Evolutionary conservation across 2,888 invertebrate species (phyloP), one percentile per base, ranked within the genome.

Genomic region (Oxytorus armatus): DNA sequence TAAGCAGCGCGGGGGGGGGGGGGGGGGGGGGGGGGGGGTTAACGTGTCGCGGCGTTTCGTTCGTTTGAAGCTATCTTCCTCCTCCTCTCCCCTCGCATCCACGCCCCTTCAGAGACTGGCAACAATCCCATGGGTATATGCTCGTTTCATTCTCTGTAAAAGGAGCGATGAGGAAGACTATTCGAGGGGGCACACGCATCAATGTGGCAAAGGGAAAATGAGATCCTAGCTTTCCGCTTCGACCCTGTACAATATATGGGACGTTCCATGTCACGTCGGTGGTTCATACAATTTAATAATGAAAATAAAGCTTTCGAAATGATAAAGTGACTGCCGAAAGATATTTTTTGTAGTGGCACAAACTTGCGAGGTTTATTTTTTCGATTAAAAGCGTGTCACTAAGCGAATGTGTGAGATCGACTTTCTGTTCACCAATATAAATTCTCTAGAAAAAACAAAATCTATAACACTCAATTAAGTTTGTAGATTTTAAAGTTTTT

Each of bases 11-110:
- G 63, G 61, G 73, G 68, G 61, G 84, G 79, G 65, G 79, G 70
- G 81, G 65, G 77, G 82, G 82, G 73, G 68, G 61, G 84, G 79
- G 65, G 79, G 70, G 81, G 65, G 77, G 82, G 82, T 77, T 83
- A 85, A 86, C 84, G 84, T 79, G 87, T 87, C 86, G 85, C 79
- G 81, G 85, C 75, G 79, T 86, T 86, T 83, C 82, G 82, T 85
- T 83, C 83, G 83, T 83, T 84, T 83, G 84, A 79, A 83, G 82
- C 66, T 44, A 25, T 68, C 74, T 57, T 39, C 59, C 44, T 53
- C 61, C 47, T 44, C 44, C 42, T 53, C 63, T 8, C 51, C n/a
- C 47, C 39, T 18, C 23, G 44, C 44, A n/a, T 11, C 18, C 42
- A 23, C 14, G 11, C 16, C 16, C 4, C 42, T 18, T 44, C 66